phyloP scores from a whole-genome alignment of 2,797 vertebrate species.

The Hydrocynus forskahlii region DNA sequence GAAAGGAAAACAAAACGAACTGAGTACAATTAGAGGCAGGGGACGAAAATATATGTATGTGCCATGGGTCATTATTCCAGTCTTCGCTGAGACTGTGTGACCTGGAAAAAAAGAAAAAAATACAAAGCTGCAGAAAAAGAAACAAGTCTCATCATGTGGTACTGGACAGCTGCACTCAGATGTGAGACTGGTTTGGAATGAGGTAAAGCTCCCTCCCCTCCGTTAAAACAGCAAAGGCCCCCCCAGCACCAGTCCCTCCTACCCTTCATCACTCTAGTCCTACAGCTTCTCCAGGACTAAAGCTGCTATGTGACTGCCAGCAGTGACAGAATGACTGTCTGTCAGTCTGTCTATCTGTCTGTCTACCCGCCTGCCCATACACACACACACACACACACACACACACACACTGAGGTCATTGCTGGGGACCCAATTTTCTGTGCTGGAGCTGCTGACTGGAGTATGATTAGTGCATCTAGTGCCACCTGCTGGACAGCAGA shows the following conservation, averaged over 20 bases:
- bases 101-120: constrained; percentile 57
- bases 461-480: constrained; percentile 70
- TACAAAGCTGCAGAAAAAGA: constrained; percentile 64
- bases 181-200: constrained; percentile 53
- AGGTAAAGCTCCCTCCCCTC: constrained; percentile 54
- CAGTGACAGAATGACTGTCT: constrained; percentile 70
- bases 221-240: constrained; percentile 46
- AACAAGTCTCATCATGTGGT: constrained; percentile 55
- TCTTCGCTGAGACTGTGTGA: constrained; percentile 72
- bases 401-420: constrained; percentile 61
- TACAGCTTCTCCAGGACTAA: constrained; percentile 74
- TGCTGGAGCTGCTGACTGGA: constrained; percentile 74
- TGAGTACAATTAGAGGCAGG: constrained; percentile 33
- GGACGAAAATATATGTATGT: constrained; percentile 73
- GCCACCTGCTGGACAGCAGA: constrained; percentile 64
- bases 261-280: constrained; percentile 49
- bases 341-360: constrained; percentile 56
- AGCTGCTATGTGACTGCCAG: constrained; percentile 85
- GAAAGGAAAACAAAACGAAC: constrained; percentile 19
- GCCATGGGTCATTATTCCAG: constrained; percentile 75
- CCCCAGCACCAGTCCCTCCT: constrained; percentile 58
- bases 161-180: constrained; percentile 56
- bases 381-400: constrained; percentile 20
- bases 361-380: constrained; percentile 45
- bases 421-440: constrained; percentile 69